Base-by-base conservation (phyloP, 2,113 vertebrate species). In the Xerus inauris region DNA sequence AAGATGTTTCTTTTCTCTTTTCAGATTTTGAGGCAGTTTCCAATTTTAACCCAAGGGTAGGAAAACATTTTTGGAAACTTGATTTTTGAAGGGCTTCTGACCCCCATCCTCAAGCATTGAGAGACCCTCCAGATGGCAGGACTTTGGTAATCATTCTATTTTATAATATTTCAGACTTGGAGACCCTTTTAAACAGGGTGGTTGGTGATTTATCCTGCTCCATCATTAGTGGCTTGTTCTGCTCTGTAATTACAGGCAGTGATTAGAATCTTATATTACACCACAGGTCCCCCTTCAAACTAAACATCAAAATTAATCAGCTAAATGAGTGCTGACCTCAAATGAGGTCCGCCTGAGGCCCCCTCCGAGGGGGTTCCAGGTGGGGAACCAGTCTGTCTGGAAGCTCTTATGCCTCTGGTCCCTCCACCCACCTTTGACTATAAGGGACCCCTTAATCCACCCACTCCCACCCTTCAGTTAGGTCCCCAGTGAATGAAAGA, bases 271-370 rank as follows among this genome's bases (percentile, higher is more conserved):
- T 97, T 97, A 35, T 84, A 95, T 95, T 97, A 96, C 97, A 96
- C 96, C 98, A 94, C 95, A 94, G 96, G 95, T 92, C 92, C 71
- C 88, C 95, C 87, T 96, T 97, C 97, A 97, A 97, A 94, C 97
- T 81, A 86, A 97, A 97, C 97, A 97, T 91, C 96, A 92, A 93
- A 97, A 97, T 97, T 97, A 96, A 97, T 97, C 97, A 95, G 92
- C 96, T 90, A 97, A 96, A 96, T 92, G 92, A 96, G 91, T 8
- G 69, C 91, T 95, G 96, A 89, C 92, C 97, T 97, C 94, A 95
- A 71, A 85, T n/a, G 85, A 89, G 75, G 95, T 83, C 94, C 79
- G 96, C 65, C 35, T 1, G n/a, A 75, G 95, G 85, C 83, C 69
- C 90, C 67, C 75, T 75, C 57, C 8, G 83, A 87, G 67, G 38